Base-by-base conservation (phyloP, 2,113 vertebrate species). In the Myiozetetes cayanensis region DNA sequence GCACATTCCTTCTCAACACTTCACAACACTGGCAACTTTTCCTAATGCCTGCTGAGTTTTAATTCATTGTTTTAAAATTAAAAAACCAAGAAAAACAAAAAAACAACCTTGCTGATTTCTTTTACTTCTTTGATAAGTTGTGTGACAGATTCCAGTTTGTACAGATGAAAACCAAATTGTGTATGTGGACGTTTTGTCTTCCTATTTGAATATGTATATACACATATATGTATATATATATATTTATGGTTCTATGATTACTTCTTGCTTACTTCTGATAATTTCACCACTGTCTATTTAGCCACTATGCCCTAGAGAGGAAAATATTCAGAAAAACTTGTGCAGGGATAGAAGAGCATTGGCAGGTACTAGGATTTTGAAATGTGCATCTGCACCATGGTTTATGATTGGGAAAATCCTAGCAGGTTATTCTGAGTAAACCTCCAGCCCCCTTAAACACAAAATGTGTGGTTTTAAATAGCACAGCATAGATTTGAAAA, bases 401-500 rank as follows among this genome's bases (percentile, higher is more conserved):
- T 23, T 95, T 94, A 82, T 61, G 47, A 89, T 11, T 79, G 63
- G 79, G 74, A 81, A 95, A 96, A 94, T 58, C 71, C 39, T 75
- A 19, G 37, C 31, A 85, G 73, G 37, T 65, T 78, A 73, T 93
- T 87, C 79, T 84, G 47, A 87, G 82, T 75, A 93, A 97, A 73
- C 15, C 61, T 96, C 28, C 39, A 91, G 46, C 46, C 59, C 74
- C 19, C 27, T 59, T 66, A 63, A 91, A 70, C 46, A 90, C 14
- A 87, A 83, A 96, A 93, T 37, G 5, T 53, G 28, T 44, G n/a
- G 55, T 86, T 96, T 93, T 84, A 95, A 96, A 96, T 80, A 96
- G 83, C 62, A 80, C 31, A 68, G 15, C 4, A 16, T 16, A 93
- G 65, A 90, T 62, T 14, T 37, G 88, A 68, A 97, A 94, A 76